Evolutionary conservation across 2,888 invertebrate genomes (phyloP), one percentile per base, ranked within the genome.

Genomic region (Eudasyphora cyanicolor): DNA sequence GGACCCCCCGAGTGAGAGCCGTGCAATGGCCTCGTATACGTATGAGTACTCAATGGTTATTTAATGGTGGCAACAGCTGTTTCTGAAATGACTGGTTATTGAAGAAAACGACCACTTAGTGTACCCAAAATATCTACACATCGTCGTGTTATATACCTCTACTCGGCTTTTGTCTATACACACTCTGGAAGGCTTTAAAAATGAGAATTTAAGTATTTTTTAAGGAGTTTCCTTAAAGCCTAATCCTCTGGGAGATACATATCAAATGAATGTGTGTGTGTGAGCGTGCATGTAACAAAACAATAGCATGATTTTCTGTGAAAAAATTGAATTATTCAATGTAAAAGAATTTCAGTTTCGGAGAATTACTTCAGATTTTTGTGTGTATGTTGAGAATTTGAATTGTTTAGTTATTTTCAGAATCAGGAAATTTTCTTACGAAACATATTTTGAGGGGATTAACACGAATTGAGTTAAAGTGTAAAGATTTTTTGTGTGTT

Each of bases 11-110:
- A 27, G 38, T 54, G 73, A 74, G 79, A 70, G 38, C 45, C 29
- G 29, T 38, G 67, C 21, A 67, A 60, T 42, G 38, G 21, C 42
- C 67, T 67, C 38, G 67, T 38, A 29, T n/a, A n/a, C n/a, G n/a
- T n/a, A n/a, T n/a, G 60, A 21, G n/a, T 67, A 24, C 42, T 67
- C 67, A 24, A 19, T 67, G 67, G 62, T 17, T 5, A 24, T 67
- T 29, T 67, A 42, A 62, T 38, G 32, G 14, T 42, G 49, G 82
- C 74, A 83, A 83, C 82, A 83, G 82, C 82, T 83, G 82, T 83
- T 83, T 76, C 54, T 10, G 71, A 83, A 79, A 79, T 83, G 73
- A 83, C 82, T 83, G 79, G 82, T 8, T 73, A 69, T 69, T 54
- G 51, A 69, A 75, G 51, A 54, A 54, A 45, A 69, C 62, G 64